Evolutionary conservation across 1,140 invertebrate genomes (phyloP), one percentile per base, ranked within the genome.

Genomic region (Euglossa dilemma): DNA sequence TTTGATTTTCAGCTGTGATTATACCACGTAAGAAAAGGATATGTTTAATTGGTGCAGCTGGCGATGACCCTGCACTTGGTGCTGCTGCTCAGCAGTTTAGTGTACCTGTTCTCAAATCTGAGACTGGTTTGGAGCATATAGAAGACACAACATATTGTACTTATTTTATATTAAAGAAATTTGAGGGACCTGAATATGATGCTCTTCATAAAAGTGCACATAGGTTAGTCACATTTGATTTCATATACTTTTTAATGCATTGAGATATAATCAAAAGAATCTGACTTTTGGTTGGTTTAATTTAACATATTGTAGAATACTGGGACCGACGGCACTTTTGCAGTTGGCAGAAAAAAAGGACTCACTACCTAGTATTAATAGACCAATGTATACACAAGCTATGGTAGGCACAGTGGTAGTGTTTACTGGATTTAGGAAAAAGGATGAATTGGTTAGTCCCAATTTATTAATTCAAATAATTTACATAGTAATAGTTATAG

Each of bases 391-490:
- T 94, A 98, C 97, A 93, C 96, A 97, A 88, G 95, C 97, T 52
- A 98, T 99, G 98, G 95, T 96, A 86, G 97, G 97, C 71, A 96
- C 97, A 36, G 96, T 98, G 91, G 96, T 98, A 86, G 98, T 97
- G 93, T 98, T 99, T 94, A 98, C 97, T 64, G 98, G 98, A 74
- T 98, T 99, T 93, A 95, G 97, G 86, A 96, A 97, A 90, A 97
- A 97, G 92, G 97, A 97, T 94, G 97, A 98, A 95, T 94, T 98
- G 95, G 97, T 97, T 93, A 96, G 95, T 88, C 4, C 57, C 9
- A 12, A 45, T 8, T 67, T 84, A n/a, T 85, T 20, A 47, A 77
- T 77, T 83, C 43, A 80, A 82, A 71, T n/a, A 66, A 25, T 54
- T 25, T 57, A 36, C 6, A 12, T 45, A 7, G 59, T 50, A 4